phyloP scores from a whole-genome alignment of 2,888 invertebrate species.

The Cephus spinipes region DNA sequence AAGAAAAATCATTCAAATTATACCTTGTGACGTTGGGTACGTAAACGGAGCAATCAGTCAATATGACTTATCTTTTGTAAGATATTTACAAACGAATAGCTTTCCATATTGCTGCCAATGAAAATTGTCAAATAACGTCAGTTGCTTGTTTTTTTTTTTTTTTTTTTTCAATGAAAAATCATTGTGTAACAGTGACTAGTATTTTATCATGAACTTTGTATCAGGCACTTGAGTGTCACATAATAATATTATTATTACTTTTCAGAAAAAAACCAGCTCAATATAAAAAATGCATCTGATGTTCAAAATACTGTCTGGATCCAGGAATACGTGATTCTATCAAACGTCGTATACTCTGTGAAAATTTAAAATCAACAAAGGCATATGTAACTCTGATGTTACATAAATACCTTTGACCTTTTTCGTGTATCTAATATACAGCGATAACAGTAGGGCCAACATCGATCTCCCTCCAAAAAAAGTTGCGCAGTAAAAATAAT shows the following conservation, averaged over 20 bases:
- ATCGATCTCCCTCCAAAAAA: neutral
- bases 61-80: neutral
- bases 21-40: neutral
- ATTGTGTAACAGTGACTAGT: neutral
- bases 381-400: neutral
- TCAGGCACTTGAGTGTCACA: neutral
- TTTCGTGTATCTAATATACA: neutral
- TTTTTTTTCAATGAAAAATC: neutral
- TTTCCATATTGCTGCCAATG: neutral
- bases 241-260: neutral
- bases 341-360: neutral
- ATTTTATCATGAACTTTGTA: neutral
- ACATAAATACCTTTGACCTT: neutral
- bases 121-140: neutral
- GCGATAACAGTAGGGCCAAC: neutral
- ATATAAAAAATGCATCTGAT: neutral
- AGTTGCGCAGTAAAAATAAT: neutral
- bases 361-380: neutral
- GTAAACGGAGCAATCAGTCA: neutral
- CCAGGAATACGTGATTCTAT: neutral
- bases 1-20: neutral
- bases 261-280: neutral
- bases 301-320: neutral
- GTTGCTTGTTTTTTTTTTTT: neutral
- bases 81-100: neutral